Base-by-base conservation (phyloP, 1,140 invertebrate species). In the Chymomyza costata region DNA sequence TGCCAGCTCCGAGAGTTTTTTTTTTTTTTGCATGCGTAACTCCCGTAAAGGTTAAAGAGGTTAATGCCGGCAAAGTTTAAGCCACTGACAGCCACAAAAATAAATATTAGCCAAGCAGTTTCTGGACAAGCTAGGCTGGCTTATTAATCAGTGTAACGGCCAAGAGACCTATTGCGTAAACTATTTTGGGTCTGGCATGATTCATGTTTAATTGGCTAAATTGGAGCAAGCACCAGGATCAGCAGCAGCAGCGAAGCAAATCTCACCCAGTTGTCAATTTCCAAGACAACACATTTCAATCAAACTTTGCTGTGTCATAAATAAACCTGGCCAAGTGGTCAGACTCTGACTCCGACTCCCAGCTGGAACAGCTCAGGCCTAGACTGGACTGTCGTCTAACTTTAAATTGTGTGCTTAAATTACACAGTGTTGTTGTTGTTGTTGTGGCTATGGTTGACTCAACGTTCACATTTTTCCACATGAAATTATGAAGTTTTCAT, bases 211-310 rank as follows among this genome's bases (percentile, higher is more conserved):
- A 80, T 78, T 78, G 73, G 63, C 32, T 19, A 55, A 62, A n/a
- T n/a, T n/a, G n/a, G n/a, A n/a, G n/a, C n/a, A n/a, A n/a, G n/a
- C n/a, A 32, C 13, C 37, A 28, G 34, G n/a, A n/a, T n/a, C n/a
- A 44, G 40, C 63, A 55, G 40, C 62, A 52, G 43, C 48, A 48
- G 40, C 60, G 52, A 56, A 66, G 61, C 66, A 81, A 81, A 81
- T 81, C 74, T 82, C 65, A 81, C 69, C 74, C 68, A 81, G 74
- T 81, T 81, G 76, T 81, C 74, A 81, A 81, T 81, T 81, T 62
- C 58, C 38, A 47, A 68, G 61, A 73, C 76, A 81, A 81, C 74
- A 69, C 76, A 81, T 74, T 81, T 81, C 74, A 81, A 81, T 81
- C 74, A 81, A 81, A 81, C 68, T 73, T 65, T 25, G 65, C 73